These are phyloP conservation scores for Euschistus heros DNA, from an alignment of 1,140 invertebrate species.

Conservation along the genomic window DNA sequence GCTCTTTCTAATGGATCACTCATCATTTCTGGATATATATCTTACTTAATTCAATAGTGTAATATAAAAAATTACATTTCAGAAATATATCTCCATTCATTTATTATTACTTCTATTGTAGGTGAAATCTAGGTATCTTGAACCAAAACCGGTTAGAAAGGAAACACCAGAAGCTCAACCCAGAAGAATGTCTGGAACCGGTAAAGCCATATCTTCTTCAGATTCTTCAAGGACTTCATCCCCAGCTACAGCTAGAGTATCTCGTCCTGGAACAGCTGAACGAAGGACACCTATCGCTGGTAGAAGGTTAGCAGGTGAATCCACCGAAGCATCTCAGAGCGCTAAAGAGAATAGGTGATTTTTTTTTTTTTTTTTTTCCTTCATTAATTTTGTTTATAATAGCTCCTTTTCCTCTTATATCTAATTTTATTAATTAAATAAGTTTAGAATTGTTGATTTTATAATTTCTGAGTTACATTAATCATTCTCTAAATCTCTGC, in stretches of 20 bases:
- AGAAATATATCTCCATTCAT: too few relatives aligned
- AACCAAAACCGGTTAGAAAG: conserved; percentile 34
- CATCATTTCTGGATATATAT: too few relatives aligned
- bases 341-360: not conserved
- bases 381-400: not conserved
- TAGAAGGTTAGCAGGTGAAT: conserved; percentile 25
- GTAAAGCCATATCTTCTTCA: conserved; percentile 42
- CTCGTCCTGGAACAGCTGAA: conserved; percentile 22
- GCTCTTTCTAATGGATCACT: too few relatives aligned
- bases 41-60: too few relatives aligned
- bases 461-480: too few relatives aligned
- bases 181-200: conserved; percentile 8
- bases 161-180: conserved; percentile 9
- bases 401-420: not conserved
- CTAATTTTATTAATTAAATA: conserved; percentile 15
- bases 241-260: conserved; percentile 46
- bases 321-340: not conserved
- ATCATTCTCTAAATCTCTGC: too few relatives aligned
- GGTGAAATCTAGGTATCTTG: conserved; percentile 46
- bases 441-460: too few relatives aligned
- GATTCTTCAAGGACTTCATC: conserved; percentile 54
- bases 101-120: conserved; percentile 20
- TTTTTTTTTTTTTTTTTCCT: conserved; percentile 1
- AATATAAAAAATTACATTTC: too few relatives aligned
- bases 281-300: conserved; percentile 24